Conservation (phyloP, 1,140 invertebrate genomes). For the Drosophila virilis region DNA sequence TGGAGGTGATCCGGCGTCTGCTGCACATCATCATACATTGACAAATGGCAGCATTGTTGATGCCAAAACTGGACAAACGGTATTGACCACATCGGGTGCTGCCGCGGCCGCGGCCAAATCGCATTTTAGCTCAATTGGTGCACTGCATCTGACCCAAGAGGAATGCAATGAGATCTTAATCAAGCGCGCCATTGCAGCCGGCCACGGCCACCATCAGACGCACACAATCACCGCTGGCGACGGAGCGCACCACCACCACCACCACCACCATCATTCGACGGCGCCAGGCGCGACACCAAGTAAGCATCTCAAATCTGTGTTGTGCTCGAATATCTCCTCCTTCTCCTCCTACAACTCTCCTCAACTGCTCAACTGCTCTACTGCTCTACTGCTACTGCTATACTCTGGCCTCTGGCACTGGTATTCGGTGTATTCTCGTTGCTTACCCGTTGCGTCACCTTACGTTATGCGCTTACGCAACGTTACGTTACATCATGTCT, state of each 20-base stretch:
- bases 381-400: background rate
- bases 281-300: constrained; percentile 80
- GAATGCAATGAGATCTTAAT: constrained; percentile 91
- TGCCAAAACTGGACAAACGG: constrained; percentile 81
- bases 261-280: constrained; percentile 54
- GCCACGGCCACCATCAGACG: constrained; percentile 83
- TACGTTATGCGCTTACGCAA: constrained; percentile 11
- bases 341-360: constrained; percentile 26
- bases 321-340: constrained; percentile 47
- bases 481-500: constrained; percentile 20
- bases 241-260: constrained; percentile 59
- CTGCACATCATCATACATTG: constrained; percentile 76
- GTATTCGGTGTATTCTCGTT: constrained; percentile 63
- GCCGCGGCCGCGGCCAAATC: constrained; percentile 74
- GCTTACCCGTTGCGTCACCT: constrained; percentile 48
- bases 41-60: constrained; percentile 83
- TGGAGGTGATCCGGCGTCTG: constrained; percentile 58
- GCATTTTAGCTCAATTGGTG: constrained; percentile 87
- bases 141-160: constrained; percentile 89
- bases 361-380: constrained; percentile 4
- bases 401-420: constrained; percentile 16
- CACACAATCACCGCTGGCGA: constrained; percentile 79
- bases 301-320: constrained; percentile 81
- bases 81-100: constrained; percentile 71
- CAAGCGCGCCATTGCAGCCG: constrained; percentile 86